These are phyloP conservation scores for Argyra leucocephala DNA, from an alignment of 2,888 invertebrate genomes.

Conservation along the genomic window DNA sequence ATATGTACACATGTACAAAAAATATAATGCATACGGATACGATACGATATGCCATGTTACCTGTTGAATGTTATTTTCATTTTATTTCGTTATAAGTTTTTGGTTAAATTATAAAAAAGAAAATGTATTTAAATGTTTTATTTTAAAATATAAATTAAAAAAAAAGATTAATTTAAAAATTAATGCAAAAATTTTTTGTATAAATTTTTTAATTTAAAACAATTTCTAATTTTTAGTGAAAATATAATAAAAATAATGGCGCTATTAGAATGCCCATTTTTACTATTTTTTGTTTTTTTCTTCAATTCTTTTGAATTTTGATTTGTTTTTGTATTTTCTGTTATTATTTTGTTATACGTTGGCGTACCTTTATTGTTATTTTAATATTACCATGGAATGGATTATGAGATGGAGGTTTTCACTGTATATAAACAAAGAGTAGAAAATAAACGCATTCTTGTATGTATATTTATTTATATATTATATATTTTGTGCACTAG, in stretches of 20 bases:
- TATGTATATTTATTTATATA: neutral
- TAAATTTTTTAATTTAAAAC: neutral
- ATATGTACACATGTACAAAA: neutral
- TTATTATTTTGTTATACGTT: neutral
- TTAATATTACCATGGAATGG: neutral
- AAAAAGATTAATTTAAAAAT: neutral
- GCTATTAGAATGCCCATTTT: neutral
- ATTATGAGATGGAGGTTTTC: conserved; percentile 1
- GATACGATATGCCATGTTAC: neutral
- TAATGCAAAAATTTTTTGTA: neutral
- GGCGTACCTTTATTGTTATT: neutral
- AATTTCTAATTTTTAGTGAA: neutral
- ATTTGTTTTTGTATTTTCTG: neutral
- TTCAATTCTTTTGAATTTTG: neutral
- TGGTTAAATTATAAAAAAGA: too few relatives aligned
- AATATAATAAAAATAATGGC: neutral
- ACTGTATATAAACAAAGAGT: neutral
- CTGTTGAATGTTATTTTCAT: neutral
- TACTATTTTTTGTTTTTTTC: neutral
- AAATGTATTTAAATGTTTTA: neutral
- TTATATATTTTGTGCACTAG: neutral
- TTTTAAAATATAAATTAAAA: neutral
- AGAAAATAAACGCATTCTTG: neutral
- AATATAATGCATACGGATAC: neutral
- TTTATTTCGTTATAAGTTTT: too few relatives aligned